Base-by-base conservation (phyloP, 2,113 vertebrate genomes). In the Aphyosemion australe region DNA sequence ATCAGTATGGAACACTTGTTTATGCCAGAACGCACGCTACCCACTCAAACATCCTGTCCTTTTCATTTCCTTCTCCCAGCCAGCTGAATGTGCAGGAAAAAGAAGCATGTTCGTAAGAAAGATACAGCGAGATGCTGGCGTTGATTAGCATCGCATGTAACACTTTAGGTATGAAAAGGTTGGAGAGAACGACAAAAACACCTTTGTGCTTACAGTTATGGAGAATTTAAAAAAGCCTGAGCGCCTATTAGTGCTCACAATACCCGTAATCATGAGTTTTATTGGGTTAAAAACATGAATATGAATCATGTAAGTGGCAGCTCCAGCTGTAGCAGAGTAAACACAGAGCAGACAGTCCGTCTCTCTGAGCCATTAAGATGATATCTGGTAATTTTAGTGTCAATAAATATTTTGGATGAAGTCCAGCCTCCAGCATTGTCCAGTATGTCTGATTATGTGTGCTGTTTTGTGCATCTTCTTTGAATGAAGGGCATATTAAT, bases 11-110 rank as follows among this genome's bases (percentile, higher is more conserved):
- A 77, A 58, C 61, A 20, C 51, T 68, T 75, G 68, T 83, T 68
- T 82, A 69, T 69, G 70, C 73, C 78, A 78, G 68, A 41, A 84
- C 63, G 66, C 62, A 60, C 8, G 58, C 73, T 61, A 70, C 81
- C 83, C 81, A 82, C 84, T 84, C 79, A 78, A 65, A 82, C 65
- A 71, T 76, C 79, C 66, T 60, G 70, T 87, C 72, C 83, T 87
- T 71, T 79, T 76, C n/a, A 37, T 71, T 82, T 84, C 74, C 49
- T 47, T 65, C 51, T 72, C 53, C 39, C 48, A 66, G 76, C 74
- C 67, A 49, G 66, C 74, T 61, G 64, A 85, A 82, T 68, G 78
- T 18, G 41, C 64, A 59, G 67, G 61, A n/a, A 74, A 57, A 74
- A 39, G 15, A 68, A 43, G 53, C 69, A 41, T 10, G 62, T 70